These are phyloP conservation scores for Melieria crassipennis DNA, from an alignment of 2,888 invertebrate species.

Conservation along the genomic window DNA sequence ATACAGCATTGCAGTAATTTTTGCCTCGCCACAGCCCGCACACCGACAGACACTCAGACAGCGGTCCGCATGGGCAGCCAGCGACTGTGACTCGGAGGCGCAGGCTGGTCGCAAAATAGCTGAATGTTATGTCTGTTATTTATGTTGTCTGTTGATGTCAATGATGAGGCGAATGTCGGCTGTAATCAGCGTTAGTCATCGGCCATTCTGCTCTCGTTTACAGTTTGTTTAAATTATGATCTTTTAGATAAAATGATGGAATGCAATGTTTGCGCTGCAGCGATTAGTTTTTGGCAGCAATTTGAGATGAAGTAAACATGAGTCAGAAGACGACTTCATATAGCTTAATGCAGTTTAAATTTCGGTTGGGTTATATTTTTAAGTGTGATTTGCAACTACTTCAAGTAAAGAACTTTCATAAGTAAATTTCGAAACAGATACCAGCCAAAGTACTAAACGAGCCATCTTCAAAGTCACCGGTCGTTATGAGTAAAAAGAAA, in stretches of 20 bases:
- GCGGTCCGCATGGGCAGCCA: not conserved
- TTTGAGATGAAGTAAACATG: no score
- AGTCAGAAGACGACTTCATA: no score
- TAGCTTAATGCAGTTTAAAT: no score
- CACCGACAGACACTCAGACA: not conserved
- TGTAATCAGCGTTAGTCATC: slow-evolving; percentile 24
- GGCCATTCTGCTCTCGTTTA: slow-evolving; percentile 21
- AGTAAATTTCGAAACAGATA: no score
- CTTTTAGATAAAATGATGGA: slow-evolving; percentile 19
- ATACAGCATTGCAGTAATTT: slow-evolving; percentile 30
- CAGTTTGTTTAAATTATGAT: slow-evolving; percentile 33
- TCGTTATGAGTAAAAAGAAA: no score
- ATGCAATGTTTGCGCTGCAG: no score
- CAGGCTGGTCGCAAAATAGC: slow-evolving; percentile 3
- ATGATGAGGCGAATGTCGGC: not conserved
- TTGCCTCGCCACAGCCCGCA: slow-evolving; percentile 1
- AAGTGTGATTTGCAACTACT: no score
- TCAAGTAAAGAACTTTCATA: no score
- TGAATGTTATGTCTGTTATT: slow-evolving; percentile 14
- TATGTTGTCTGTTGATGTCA: not conserved
- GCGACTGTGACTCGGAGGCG: not conserved
- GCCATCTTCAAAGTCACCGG: no score
- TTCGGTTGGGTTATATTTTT: no score
- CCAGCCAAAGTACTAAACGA: no score
- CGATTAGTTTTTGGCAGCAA: no score